phyloP scores from a whole-genome alignment of 2,113 vertebrate species.

The Ceuthmochares aereus region DNA sequence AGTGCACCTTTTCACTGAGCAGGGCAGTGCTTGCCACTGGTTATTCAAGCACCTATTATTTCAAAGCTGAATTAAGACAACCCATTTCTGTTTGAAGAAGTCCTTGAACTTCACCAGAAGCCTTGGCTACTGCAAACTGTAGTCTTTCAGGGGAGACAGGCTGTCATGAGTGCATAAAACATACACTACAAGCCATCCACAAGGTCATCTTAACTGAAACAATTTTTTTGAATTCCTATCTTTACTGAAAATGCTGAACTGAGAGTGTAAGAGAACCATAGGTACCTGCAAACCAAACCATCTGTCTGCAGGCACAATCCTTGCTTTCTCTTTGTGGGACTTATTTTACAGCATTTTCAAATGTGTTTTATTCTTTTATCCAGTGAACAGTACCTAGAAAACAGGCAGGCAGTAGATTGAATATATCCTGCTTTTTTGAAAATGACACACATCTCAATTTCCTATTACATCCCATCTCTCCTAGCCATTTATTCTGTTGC shows the following conservation, averaged over 20 bases:
- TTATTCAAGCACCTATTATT: neutral
- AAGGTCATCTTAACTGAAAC: neutral
- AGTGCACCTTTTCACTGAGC: neutral
- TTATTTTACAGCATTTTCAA: neutral
- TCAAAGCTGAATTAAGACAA: neutral
- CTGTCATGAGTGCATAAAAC: neutral
- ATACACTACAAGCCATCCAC: neutral
- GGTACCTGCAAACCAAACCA: neutral
- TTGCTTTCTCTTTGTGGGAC: neutral
- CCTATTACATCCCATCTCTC: neutral
- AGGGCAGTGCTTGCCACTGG: neutral
- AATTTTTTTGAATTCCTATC: neutral
- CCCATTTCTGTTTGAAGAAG: neutral
- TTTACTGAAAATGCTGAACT: neutral
- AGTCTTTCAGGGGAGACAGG: neutral
- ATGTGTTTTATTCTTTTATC: accelerated
- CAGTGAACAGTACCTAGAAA: neutral
- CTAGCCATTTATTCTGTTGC: neutral
- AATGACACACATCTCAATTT: neutral
- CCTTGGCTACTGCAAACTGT: neutral
- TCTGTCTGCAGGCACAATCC: neutral
- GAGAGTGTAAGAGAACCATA: neutral
- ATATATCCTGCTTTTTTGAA: neutral
- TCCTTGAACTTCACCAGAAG: neutral
- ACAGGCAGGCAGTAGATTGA: neutral